Evolutionary conservation across 2,113 vertebrate species (phyloP), one percentile per base, ranked within the genome.

Genomic region (Etia nguti): DNA sequence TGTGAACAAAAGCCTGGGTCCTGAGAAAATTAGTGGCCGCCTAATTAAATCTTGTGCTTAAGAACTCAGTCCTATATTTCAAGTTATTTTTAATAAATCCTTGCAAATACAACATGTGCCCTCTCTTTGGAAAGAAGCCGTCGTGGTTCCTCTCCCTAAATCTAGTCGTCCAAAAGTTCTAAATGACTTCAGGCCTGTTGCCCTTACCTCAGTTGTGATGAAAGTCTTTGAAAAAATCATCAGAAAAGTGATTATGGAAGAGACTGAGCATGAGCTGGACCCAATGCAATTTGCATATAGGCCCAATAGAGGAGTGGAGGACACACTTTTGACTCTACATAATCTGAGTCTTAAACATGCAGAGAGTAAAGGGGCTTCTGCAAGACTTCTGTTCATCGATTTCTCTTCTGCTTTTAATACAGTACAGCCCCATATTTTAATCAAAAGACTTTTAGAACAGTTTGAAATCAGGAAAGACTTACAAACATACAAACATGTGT

Each of bases 1-100:
- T 20, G 5, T 20, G 18, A 60, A 31, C 15, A 60, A 34, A 8
- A 60, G 16, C 57, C 57, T 34, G 29, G 29, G 57, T 60, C 57
- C 57, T 60, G 29, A 34, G 34, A 34, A 60, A 29, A 60, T 60
- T 34, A 1, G 6, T 36, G 59, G 6, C 0, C 1, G 0, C 59
- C 59, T 62, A 34, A 62, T 62, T 20, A 11, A 20, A 62, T 0
- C 20, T 62, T 62, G 29, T 62, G 29, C 59, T 62, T 20, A 34
- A 36, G 5, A 34, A 34, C 59, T 2, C 4, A 59, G 31, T 62
- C 9, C 16, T 20, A 34, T 62, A 62, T 62, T 34, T 62, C 16
- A 20, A 2, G 29, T 34, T 62, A 34, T 34, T 62, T 62, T 62
- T 20, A 34, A 62, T 62, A 34, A 62, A 2, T 62, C 29, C 29